Percentiles rank a stretch among this genome's conserved stretches.
These are phyloP conservation scores for Grus americana DNA, from an alignment of 2,113 vertebrate species.

Conservation along the genomic window DNA sequence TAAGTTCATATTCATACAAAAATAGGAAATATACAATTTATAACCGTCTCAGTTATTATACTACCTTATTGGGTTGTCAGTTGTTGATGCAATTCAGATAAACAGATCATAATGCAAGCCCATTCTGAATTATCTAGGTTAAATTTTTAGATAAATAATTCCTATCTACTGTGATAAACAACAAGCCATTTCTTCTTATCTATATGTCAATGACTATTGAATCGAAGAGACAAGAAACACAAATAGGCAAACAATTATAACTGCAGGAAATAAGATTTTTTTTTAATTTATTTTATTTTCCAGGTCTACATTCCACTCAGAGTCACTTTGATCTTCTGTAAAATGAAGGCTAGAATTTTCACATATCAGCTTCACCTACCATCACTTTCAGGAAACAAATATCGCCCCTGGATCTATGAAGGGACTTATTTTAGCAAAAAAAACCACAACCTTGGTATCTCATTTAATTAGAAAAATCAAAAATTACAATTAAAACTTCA, in stretches of 20 bases:
- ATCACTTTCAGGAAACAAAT: not conserved
- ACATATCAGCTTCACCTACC: not conserved
- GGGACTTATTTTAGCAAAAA: not conserved
- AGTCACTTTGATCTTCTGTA: not conserved
- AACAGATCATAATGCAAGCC: not conserved
- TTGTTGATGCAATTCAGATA: not conserved
- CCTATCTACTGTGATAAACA: not conserved
- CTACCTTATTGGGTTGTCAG: not conserved
- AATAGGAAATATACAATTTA: not conserved
- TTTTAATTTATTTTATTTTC: not conserved
- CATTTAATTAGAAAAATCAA: not conserved
- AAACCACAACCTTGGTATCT: rapidly evolving
- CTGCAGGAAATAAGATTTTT: not conserved
- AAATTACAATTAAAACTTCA: not conserved
- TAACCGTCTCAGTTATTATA: not conserved
- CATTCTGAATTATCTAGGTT: not conserved
- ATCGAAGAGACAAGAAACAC: not conserved
- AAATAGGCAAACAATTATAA: constrained; percentile 11
- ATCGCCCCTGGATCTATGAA: not conserved
- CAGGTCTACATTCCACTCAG: not conserved
- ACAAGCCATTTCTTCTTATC: not conserved
- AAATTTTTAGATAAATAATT: not conserved
- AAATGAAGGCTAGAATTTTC: not conserved
- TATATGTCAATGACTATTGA: not conserved
- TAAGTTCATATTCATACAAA: not conserved